Base-by-base conservation (phyloP, 2,113 vertebrate species). In the Ciconia stormi region DNA sequence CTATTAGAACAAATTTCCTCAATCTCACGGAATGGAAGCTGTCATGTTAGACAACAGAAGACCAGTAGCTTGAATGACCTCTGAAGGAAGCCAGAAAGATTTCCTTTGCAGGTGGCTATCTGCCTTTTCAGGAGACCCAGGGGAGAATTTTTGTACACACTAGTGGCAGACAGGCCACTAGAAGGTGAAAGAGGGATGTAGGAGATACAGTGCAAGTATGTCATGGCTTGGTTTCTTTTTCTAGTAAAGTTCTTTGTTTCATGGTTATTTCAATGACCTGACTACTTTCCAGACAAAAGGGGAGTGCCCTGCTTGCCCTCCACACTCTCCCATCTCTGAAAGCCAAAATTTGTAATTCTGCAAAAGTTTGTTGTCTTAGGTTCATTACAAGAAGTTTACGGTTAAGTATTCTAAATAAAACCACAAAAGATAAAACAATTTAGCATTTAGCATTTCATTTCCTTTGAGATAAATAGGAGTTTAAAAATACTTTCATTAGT, bases 361-460 rank as follows among this genome's bases (percentile, higher is more conserved):
- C 38, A 82, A 25, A 70, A 40, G 11, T 27, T 82, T 59, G 82
- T 79, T 55, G 32, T 71, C 65, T 55, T 55, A 9, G 32, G 11
- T 71, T 92, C 38, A 47, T 91, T 88, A 71, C 25, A 93, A 95
- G 49, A 49, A 58, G 38, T 66, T 87, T 85, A 71, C 38, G 38
- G 72, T 94, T 58, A 89, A 91, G 53, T 38, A 25, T 85, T 95
- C 36, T 84, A 70, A 72, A 76, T 81, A 85, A 84, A 87, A 20
- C 42, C 44, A 30, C 44, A 80, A 38, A 91, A 93, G 29, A 71
- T 56, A 83, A 86, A 91, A 74, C 47, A 66, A 40, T 70, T 74
- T 58, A 82, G 29, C 61, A 79, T 66, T 66, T 55, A 62, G 10
- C 20, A 76, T 92, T 70, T 46, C 4, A 5, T 66, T 90, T 93